Evolutionary conservation across 1,140 invertebrate genomes (phyloP), one percentile per base, ranked within the genome.

Genomic region (Coenobita brevimanus): DNA sequence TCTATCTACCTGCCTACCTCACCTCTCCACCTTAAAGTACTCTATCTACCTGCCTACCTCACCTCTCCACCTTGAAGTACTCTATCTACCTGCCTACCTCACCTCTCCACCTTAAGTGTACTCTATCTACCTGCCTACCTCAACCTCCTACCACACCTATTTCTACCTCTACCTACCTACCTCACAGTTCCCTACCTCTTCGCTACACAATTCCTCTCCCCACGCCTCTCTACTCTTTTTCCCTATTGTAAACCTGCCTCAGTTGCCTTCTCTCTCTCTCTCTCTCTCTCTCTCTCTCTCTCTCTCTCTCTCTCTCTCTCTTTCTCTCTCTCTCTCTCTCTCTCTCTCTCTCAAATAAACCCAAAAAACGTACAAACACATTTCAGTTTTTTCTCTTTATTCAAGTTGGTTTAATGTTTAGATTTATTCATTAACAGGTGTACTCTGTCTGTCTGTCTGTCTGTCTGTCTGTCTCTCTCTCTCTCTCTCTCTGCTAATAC

Each of bases 331-430:
- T 36, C 67, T 2, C 24, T 27, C 67, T 71, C 27, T 27, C 24
- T 27, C 27, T 71, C 67, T 27, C 27, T 33, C 67, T 71, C 67
- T 71, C n/a, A n/a, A n/a, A n/a, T n/a, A n/a, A n/a, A n/a, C n/a
- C n/a, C n/a, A n/a, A n/a, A n/a, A n/a, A n/a, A n/a, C n/a, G n/a
- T n/a, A n/a, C n/a, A n/a, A n/a, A n/a, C n/a, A n/a, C n/a, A n/a
- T n/a, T n/a, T n/a, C n/a, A n/a, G n/a, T n/a, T n/a, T n/a, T n/a
- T n/a, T n/a, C n/a, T n/a, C n/a, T n/a, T n/a, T n/a, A n/a, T n/a
- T n/a, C n/a, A n/a, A n/a, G n/a, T n/a, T n/a, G n/a, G n/a, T n/a
- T n/a, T n/a, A n/a, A n/a, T n/a, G n/a, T n/a, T n/a, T n/a, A n/a
- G n/a, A n/a, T n/a, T n/a, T n/a, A n/a, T n/a, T n/a, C n/a, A n/a